A percentile compares a stretch with the other conserved stretches of the same genome.
phyloP scores from a whole-genome alignment of 2,888 invertebrate genomes.

The Oegoconia quadripuncta region DNA sequence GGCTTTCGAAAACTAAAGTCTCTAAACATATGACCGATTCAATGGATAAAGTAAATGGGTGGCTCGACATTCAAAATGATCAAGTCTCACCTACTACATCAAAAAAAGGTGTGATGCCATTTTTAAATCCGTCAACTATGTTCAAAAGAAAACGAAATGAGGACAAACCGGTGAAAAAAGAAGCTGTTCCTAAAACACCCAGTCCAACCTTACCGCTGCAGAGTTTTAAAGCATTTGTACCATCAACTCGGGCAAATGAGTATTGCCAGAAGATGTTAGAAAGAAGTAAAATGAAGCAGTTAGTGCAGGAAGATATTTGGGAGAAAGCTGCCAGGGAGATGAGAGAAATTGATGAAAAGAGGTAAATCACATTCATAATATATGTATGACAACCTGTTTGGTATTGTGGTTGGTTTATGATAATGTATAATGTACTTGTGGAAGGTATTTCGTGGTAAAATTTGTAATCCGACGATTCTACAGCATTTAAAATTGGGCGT shows the following conservation, averaged over 20 bases:
- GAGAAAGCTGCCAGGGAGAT: slow-evolving; percentile 34
- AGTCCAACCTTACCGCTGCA: too few species aligned
- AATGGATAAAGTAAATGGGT: slow-evolving; percentile 28
- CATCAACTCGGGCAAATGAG: slow-evolving; percentile 36
- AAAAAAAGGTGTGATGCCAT: too few species aligned
- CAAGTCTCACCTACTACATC: background rate
- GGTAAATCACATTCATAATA: slow-evolving; percentile 26
- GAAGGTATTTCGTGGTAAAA: too few species aligned
- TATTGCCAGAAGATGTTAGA: slow-evolving; percentile 43
- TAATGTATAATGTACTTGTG: too few species aligned
- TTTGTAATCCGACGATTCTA: too few species aligned
- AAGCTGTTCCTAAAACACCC: too few species aligned
- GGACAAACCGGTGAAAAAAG: too few species aligned
- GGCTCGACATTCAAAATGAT: slow-evolving; percentile 19
- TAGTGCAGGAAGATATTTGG: slow-evolving; percentile 42
- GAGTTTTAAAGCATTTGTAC: too few species aligned
- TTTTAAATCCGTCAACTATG: slow-evolving; percentile 21
- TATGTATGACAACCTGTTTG: background rate
- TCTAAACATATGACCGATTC: slow-evolving; percentile 17
- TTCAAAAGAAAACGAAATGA: slow-evolving; percentile 11
- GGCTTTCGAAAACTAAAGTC: too few species aligned
- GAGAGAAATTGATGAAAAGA: slow-evolving; percentile 39
- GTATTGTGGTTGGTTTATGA: too few species aligned
- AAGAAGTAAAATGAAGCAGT: slow-evolving; percentile 27
- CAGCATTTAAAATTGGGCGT: too few species aligned